Base-by-base conservation (phyloP, 2,113 vertebrate species). In the Dasypus novemcinctus region DNA sequence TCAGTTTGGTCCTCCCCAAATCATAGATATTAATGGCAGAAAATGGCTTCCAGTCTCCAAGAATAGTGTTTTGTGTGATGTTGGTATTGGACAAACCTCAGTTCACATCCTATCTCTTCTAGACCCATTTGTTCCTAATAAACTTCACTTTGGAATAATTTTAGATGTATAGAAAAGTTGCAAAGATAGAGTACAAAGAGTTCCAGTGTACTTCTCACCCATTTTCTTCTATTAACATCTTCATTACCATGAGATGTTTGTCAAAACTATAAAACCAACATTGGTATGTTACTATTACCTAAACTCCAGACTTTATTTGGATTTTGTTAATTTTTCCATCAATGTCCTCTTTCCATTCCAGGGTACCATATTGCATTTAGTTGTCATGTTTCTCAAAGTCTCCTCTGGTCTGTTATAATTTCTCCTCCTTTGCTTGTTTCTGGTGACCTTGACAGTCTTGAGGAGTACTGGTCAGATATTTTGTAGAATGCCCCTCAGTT, bases 81-180 rank as follows among this genome's bases (percentile, higher is more conserved):
- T 0, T 27, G 25, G n/a, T 3, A 0, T 17, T 49, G 43, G 15
- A 21, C 69, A 59, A 18, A 49, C 31, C 61, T 61, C 23, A 17
- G 15, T 54, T 87, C 38, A 57, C 4, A 9, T 84, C 71, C 63
- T 85, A 25, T 54, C 29, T 91, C 6, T 68, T 23, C 33, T 6
- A 5, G 4, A 1, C 21, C 20, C 18, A 11, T 20, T 14, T 38
- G 20, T 49, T 7, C 41, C 63, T 21, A 31, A 4, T 29, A n/a
- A n/a, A n/a, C 52, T 88, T 87, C 49, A 68, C 80, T 89, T 29
- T 90, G 59, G 75, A 76, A 36, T 63, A 49, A 33, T 49, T 90
- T 75, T 21, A 36, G 64, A 52, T 74, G 87, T 79, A 17, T 36
- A 71, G 23, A 43, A 27, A 57, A 59, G 38, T n/a, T 72, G 12